Conservation (phyloP, 2,113 vertebrate species). For the Cynocephalus volans region DNA sequence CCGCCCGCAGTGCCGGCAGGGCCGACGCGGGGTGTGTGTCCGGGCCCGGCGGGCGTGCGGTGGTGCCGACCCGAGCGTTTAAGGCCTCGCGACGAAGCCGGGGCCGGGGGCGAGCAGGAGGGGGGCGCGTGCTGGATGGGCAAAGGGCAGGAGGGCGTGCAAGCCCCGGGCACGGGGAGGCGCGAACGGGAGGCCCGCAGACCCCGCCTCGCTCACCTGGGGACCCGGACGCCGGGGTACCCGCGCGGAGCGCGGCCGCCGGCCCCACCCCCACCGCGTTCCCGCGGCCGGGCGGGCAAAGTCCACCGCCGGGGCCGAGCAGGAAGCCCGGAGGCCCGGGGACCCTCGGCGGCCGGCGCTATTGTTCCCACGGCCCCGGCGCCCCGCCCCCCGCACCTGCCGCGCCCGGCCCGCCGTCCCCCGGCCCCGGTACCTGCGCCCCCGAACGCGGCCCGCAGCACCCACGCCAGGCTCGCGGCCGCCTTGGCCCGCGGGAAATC, state of each 20-base stretch:
- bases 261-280: constrained; percentile 80
- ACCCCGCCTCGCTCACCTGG: constrained; percentile 76
- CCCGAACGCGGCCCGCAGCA: constrained; percentile 94
- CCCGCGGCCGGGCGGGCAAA: constrained; percentile 74
- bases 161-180: not conserved
- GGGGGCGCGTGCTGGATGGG: not conserved
- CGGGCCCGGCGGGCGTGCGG: not conserved
- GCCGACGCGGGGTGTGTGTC: not conserved
- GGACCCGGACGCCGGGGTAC: not conserved
- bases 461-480: constrained; percentile 95
- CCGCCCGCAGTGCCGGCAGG: constrained; percentile 10
- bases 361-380: constrained; percentile 75
- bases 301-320: constrained; percentile 70
- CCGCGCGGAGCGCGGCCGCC: not conserved
- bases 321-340: constrained; percentile 70
- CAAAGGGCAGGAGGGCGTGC: not conserved
- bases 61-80: not conserved
- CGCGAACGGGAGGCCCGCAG: constrained; percentile 1
- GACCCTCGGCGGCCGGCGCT: constrained; percentile 44
- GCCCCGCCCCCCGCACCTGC: constrained; percentile 60
- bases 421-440: constrained; percentile 90
- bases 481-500: constrained; percentile 93
- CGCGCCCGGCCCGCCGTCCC: constrained; percentile 4
- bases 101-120: not conserved
- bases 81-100: not conserved